phyloP scores from a whole-genome alignment of 2,888 invertebrate species.

The Tetragonisca angustula region DNA sequence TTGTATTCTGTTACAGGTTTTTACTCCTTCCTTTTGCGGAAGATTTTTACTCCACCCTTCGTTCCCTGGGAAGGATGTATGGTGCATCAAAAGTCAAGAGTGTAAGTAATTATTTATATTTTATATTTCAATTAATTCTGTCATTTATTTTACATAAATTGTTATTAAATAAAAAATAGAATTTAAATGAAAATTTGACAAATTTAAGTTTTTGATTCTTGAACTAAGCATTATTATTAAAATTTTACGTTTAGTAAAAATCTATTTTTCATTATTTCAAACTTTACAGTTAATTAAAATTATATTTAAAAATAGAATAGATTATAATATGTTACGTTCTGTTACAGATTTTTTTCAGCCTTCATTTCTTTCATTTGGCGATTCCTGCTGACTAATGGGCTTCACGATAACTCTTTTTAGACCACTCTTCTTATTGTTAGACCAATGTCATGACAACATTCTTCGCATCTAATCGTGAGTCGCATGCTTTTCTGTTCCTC shows the following conservation, averaged over 20 bases:
- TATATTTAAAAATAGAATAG: background rate
- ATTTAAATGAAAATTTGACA: background rate
- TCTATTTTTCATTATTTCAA: background rate
- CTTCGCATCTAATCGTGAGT: no score
- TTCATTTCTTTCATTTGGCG: no score
- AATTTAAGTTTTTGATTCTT: background rate
- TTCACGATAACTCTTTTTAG: background rate
- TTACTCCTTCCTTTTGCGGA: no score
- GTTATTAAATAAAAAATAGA: background rate
- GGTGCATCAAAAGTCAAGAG: no score
- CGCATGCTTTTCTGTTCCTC: no score
- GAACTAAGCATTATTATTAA: background rate
- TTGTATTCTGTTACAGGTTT: no score
- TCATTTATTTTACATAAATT: background rate
- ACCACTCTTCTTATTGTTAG: background rate
- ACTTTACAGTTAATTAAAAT: background rate
- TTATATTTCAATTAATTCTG: no score
- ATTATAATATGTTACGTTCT: background rate
- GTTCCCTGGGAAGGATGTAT: no score
- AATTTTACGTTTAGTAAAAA: background rate
- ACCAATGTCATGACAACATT: no score
- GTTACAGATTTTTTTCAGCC: background rate
- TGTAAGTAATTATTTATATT: no score
- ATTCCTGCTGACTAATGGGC: background rate
- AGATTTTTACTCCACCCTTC: no score